A percentile compares a stretch with the other conserved stretches of the same genome.
These are phyloP conservation scores for Luscinia megarhynchos DNA, from an alignment of 2,797 vertebrate genomes.

Conservation along the genomic window DNA sequence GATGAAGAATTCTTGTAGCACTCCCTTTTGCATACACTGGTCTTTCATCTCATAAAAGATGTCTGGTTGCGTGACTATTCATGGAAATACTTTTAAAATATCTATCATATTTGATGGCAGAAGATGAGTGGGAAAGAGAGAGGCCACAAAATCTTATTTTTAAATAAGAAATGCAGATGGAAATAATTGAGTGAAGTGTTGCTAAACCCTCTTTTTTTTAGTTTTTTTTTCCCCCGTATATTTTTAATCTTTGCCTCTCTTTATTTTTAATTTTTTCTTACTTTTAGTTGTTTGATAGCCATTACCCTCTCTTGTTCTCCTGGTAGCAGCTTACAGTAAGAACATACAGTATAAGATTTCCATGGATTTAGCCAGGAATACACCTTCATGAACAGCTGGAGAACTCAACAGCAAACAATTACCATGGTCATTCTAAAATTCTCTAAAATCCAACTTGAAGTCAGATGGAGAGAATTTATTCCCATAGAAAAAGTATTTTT, in stretches of 20 bases:
- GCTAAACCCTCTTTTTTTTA: neutral
- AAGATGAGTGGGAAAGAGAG: neutral
- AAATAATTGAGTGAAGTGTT: neutral
- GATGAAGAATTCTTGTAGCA: neutral
- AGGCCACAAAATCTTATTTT: neutral
- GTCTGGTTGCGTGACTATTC: neutral
- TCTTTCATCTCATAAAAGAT: neutral
- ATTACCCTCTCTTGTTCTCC: neutral
- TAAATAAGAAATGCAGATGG: neutral
- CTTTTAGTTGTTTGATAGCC: neutral
- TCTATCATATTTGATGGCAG: neutral
- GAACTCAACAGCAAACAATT: neutral
- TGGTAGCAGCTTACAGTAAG: neutral
- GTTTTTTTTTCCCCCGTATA: neutral
- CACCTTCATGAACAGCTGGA: neutral
- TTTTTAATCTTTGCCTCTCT: neutral
- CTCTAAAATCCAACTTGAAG: neutral
- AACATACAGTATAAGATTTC: neutral
- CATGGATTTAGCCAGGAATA: neutral
- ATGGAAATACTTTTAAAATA: neutral
- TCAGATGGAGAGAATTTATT: neutral
- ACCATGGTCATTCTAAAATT: neutral
- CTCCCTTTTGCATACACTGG: neutral
- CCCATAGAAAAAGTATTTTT: neutral
- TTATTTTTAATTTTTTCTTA: neutral